Evolutionary conservation across 2,797 vertebrate genomes (phyloP), one percentile per base, ranked within the genome.

Genomic region (Tadarida brasiliensis): DNA sequence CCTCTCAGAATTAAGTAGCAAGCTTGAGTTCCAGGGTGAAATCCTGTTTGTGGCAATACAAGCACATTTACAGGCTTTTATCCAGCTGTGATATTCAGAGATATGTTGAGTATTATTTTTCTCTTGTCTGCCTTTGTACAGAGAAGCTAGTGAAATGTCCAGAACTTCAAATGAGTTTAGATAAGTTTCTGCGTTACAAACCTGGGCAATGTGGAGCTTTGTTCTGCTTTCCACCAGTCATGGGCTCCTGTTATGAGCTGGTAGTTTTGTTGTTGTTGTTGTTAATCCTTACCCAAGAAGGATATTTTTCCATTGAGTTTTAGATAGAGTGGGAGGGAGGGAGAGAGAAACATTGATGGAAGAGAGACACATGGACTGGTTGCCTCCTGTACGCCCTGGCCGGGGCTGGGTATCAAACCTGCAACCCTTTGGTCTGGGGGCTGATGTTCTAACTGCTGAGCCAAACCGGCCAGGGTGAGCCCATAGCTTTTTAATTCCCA

Each of bases 1-100:
- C 96, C 95, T 94, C 92, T 87, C 91, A 96, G 96, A 89, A 97
- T 98, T 95, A 95, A 95, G 94, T 96, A 97, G 97, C 96, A 97
- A 96, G 94, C 12, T 90, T 80, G 76, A 95, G 77, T 93, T 95
- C 56, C 17, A 80, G 7, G 8, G 35, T 90, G 0, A 59, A 87
- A 47, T 35, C 47, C 95, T 85, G 86, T 94, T 97, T 97, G 76
- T 97, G 96, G 92, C 95, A 97, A 88, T 33, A 96, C 65, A 93
- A 94, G 93, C 96, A 96, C 92, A 94, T 94, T 92, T 87, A 28
- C 85, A 96, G 95, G 88, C 90, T 96, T 96, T 96, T 92, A 92
- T 94, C 77, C 85, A 83, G 54, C 88, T 93, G 59, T 93, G 77
- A 74, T n/a, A 71, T 35, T 71, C 24, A 89, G 84, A 94, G 35